These are phyloP conservation scores for Poliocrania exsul DNA, from an alignment of 2,797 vertebrate genomes.

Conservation along the genomic window DNA sequence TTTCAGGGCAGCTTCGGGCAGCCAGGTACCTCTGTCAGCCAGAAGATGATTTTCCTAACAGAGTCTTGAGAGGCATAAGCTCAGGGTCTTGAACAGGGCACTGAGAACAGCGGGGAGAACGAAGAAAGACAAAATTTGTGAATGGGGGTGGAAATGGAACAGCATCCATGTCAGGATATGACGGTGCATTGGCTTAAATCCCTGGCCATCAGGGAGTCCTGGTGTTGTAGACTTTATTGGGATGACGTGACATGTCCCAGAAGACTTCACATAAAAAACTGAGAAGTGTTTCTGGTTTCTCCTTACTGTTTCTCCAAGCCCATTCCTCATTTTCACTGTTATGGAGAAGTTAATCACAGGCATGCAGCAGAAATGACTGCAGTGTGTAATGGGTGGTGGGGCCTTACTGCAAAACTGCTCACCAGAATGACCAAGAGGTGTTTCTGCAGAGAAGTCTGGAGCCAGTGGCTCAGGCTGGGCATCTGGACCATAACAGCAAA, in stretches of 20 bases:
- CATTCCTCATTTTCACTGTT: neutral
- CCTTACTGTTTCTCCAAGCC: neutral
- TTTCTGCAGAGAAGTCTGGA: neutral
- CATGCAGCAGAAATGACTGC: neutral
- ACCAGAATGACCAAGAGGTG: accelerated
- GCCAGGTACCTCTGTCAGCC: neutral
- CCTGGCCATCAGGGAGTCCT: neutral
- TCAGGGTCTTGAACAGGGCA: neutral
- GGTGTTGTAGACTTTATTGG: neutral
- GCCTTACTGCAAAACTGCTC: neutral
- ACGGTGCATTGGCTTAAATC: neutral
- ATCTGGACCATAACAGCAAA: neutral
- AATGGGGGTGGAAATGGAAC: neutral
- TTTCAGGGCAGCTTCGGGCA: neutral
- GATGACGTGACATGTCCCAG: neutral
- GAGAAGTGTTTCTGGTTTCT: neutral
- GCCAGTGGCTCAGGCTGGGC: neutral
- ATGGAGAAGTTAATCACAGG: neutral
- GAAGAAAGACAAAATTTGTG: neutral
- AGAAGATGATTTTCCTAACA: neutral
- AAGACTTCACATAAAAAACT: neutral
- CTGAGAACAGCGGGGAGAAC: accelerated
- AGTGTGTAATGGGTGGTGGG: neutral
- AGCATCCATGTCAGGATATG: neutral
- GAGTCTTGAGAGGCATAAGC: neutral